A percentile compares a stretch with the other conserved stretches of the same genome.
These are phyloP conservation scores for Linnaemya tessellans DNA, from an alignment of 2,888 invertebrate species.

Conservation along the genomic window DNA sequence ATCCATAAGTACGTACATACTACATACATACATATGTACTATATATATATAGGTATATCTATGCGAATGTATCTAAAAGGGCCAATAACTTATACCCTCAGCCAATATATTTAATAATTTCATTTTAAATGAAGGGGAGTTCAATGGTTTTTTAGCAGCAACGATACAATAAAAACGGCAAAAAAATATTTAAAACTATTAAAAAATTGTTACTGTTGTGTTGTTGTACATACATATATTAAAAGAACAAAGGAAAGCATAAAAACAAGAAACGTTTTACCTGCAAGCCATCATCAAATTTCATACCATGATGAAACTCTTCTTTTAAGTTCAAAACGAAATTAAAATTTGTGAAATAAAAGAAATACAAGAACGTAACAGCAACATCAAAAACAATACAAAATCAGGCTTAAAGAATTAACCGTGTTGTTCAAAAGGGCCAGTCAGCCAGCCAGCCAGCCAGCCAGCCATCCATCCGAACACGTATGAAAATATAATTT, in stretches of 20 bases:
- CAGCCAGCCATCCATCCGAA: slow-evolving; percentile 19
- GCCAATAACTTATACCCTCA: not conserved
- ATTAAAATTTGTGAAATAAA: slow-evolving; percentile 44
- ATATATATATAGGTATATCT: no score
- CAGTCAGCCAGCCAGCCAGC: slow-evolving; percentile 39
- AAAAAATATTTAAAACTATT: slow-evolving; percentile 58
- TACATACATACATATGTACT: no score
- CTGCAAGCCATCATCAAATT: slow-evolving; percentile 67
- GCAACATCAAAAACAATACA: slow-evolving; percentile 21
- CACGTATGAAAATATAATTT: slow-evolving; percentile 1
- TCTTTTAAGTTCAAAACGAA: slow-evolving; percentile 52
- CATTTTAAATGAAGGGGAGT: slow-evolving; percentile 66
- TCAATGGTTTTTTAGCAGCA: slow-evolving; percentile 66
- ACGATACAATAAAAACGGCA: slow-evolving; percentile 47
- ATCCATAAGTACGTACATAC: no score
- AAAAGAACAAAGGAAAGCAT: slow-evolving; percentile 69
- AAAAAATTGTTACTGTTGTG: slow-evolving; percentile 54
- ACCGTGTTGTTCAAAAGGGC: slow-evolving; percentile 52
- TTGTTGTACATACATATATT: slow-evolving; percentile 41
- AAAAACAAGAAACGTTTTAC: slow-evolving; percentile 64
- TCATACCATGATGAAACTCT: slow-evolving; percentile 64
- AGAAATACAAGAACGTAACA: slow-evolving; percentile 28
- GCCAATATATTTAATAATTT: slow-evolving; percentile 56
- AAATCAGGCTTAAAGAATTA: slow-evolving; percentile 62
- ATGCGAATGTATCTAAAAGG: not conserved